Base-by-base conservation (phyloP, 35 echinoderm and acorn worm genomes). In the Apostichopus californicus region DNA sequence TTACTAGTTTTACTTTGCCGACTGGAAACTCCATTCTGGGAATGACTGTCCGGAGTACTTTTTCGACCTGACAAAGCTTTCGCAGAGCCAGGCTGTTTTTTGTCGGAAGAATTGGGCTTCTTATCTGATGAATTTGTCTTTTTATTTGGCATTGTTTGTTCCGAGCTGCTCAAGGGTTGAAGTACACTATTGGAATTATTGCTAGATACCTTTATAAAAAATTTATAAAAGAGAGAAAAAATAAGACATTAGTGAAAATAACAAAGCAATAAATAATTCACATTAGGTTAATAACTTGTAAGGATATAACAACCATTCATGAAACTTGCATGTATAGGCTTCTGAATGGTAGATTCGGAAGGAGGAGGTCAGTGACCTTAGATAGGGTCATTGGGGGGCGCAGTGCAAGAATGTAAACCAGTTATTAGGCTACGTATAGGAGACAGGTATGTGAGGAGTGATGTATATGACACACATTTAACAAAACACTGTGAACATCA, bases 61-160 rank as follows among this genome's bases (percentile, higher is more conserved):
- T 65, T 65, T 87, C 78, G 78, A 81, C 78, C 78, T 52, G 24
- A 11, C 28, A 52, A 52, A 81, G 78, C 8, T 81, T 81, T 81
- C 7, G 78, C 78, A 25, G 78, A 46, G 78, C 55, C 83, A 87
- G 83, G 3, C 55, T 57, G 60, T 21, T 87, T 87, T 26, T 87
- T 87, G 55, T 87, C 83, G 5, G 56, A 21, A 24, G 83, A 21
- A 24, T 61, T 20, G 54, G 57, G 24, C 24, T 87, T 87, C 83
- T 87, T 87, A 9, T 87, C 83, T 57, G 83, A 61, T n/a, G 83
- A 87, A 65, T 63, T 65, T 5, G 83, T 61, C 60, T 87, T 87
- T 65, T 87, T 87, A 87, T 87, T 87, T 87, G 83, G 83, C 83
- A 87, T 87, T 5, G 83, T 87, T 60, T 65, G 55, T 65, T 87